phyloP scores from a whole-genome alignment of 2,113 vertebrate genomes.

The Brachypteracias leptosomus region DNA sequence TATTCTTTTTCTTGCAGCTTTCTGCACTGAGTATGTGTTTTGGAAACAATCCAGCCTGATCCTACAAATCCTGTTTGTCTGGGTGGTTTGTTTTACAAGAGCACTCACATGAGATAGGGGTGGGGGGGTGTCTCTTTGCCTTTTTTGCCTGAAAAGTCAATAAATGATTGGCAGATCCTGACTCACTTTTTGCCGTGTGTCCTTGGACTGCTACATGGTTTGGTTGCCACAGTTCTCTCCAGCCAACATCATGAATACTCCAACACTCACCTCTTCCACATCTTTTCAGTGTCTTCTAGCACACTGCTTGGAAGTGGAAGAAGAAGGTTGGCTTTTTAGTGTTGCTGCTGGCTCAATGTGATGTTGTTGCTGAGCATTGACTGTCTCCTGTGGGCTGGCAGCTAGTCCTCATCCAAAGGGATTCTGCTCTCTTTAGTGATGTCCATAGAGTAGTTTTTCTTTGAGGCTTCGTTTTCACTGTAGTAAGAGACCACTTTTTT shows the following conservation, averaged over 20 bases:
- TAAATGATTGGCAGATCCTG: not conserved
- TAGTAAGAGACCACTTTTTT: not conserved
- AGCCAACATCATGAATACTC: not conserved
- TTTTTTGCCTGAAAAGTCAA: not conserved
- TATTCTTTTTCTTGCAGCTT: not conserved
- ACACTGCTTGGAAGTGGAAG: not conserved
- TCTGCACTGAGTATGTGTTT: constrained; percentile 24
- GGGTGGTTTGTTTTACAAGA: constrained; percentile 16
- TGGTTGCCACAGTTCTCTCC: not conserved
- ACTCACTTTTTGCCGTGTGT: not conserved
- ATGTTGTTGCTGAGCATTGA: not conserved
- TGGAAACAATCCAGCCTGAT: constrained; percentile 52
- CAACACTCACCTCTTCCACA: not conserved
- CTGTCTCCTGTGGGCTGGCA: not conserved
- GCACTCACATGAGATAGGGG: not conserved
- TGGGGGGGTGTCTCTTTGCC: not conserved
- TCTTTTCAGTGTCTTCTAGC: not conserved
- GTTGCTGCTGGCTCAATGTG: not conserved
- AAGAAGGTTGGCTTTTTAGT: not conserved
- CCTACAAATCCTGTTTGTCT: constrained; percentile 44
- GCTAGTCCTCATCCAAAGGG: not conserved
- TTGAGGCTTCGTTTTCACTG: not conserved
- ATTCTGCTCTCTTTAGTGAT: not conserved
- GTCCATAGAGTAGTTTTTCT: not conserved
- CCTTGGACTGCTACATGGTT: not conserved